Base-by-base conservation (phyloP, 2,113 vertebrate genomes). In the Nicator chloris region DNA sequence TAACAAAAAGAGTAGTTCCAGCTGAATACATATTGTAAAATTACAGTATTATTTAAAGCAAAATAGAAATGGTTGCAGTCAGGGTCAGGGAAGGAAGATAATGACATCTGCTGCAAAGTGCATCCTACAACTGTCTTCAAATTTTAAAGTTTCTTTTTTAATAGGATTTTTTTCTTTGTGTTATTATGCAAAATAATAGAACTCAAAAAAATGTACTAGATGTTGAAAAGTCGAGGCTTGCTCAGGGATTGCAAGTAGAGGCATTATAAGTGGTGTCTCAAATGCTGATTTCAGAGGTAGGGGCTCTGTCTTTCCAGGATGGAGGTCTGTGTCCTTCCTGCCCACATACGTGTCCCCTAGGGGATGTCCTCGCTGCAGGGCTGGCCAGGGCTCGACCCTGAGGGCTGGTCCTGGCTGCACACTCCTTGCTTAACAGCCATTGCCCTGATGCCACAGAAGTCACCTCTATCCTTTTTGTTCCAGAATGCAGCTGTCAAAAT, bases 1-100 rank as follows among this genome's bases (percentile, higher is more conserved):
- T 97, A 94, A 96, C 90, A 96, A 95, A 95, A 95, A 88, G 50
- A 96, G 88, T 92, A 85, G 61, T 97, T 98, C 90, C 59, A 92
- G 75, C 47, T 95, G 90, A 96, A 88, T 97, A 97, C 86, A 86
- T 47, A 27, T 64, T 73, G 82, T 97, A 92, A 90, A 96, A 97
- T 96, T 93, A 91, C 56, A 81, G 82, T 47, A 81, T 68, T 64
- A 78, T 95, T 95, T 96, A 82, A 92, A 93, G 88, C 70, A 79
- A 95, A 96, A 53, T 54, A 79, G 72, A 93, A 96, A 72, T 50
- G 33, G 44, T 88, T 77, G 53, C 16, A 17, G 88, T 93, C 90
- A 49, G 86, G 89, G 49, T 96, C 61, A 91, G 13, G 65, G 89
- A 88, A 64, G 28, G 57, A 95, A 85, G 79, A 83, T 80, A 64